Percentiles rank a stretch among this genome's conserved stretches.
Evolutionary conservation across 2,888 invertebrate species (phyloP).

Genomic region (Meteorus cinctellus): DNA sequence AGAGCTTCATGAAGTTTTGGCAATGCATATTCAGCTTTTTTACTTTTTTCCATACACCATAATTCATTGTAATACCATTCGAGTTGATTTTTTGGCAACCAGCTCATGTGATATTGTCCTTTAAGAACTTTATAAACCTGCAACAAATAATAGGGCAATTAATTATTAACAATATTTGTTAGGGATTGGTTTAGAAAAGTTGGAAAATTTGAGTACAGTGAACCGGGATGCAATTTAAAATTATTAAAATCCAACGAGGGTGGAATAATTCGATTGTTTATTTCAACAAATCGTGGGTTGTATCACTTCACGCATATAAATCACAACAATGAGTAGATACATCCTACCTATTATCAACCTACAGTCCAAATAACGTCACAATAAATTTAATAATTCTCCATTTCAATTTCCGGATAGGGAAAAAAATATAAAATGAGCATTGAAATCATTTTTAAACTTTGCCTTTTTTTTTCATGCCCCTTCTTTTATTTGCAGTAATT

Average conservation of each 20-base stretch:
- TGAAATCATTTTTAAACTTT: too few species aligned
- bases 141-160: constrained; percentile 43
- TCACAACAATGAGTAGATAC: neutral
- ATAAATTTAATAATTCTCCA: neutral
- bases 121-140: constrained; percentile 70
- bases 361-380: constrained; percentile 1
- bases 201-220: constrained; percentile 27
- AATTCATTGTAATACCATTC: constrained; percentile 71
- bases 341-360: constrained; percentile 3
- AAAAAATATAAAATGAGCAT: neutral
- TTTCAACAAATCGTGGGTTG: constrained; percentile 4
- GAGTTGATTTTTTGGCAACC: constrained; percentile 72
- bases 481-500: neutral
- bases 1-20: constrained; percentile 77
- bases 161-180: too few species aligned
- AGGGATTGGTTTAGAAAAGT: too few species aligned
- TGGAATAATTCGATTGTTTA: constrained; percentile 6
- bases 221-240: neutral
- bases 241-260: neutral
- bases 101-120: constrained; percentile 70
- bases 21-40: constrained; percentile 76
- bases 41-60: constrained; percentile 71
- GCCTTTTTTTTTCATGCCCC: too few species aligned
- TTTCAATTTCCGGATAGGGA: neutral
- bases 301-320: neutral